Evolutionary conservation across 1,140 invertebrate species (phyloP).

Genomic region (Drosophila pachea): DNA sequence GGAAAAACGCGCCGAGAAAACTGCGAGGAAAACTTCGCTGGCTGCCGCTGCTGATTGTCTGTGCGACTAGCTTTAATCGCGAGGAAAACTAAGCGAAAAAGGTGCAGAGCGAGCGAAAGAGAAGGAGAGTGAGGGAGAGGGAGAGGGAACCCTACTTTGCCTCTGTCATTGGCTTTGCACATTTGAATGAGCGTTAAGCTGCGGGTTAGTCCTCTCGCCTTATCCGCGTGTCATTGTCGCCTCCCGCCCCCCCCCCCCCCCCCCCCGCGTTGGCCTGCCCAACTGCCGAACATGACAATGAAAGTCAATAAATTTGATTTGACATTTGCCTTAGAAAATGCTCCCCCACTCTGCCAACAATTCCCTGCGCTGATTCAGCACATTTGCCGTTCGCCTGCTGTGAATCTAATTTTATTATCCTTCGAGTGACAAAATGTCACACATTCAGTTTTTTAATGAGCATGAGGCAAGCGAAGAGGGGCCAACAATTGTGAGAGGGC

Average conservation of each 20-base stretch:
- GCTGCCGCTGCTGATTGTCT: constrained; percentile 52
- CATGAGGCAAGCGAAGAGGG: background rate
- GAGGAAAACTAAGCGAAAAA: constrained; percentile 29
- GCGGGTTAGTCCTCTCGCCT: constrained; percentile 24
- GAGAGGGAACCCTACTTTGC: constrained; percentile 3
- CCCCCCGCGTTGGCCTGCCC: too few species aligned
- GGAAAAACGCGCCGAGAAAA: constrained; percentile 28
- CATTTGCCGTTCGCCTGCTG: constrained; percentile 54
- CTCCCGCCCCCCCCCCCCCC: background rate
- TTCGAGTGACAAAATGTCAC: constrained; percentile 61
- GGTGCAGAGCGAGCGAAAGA: constrained; percentile 39
- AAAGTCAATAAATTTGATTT: constrained; percentile 78
- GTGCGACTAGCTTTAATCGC: constrained; percentile 60
- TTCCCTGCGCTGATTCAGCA: constrained; percentile 64
- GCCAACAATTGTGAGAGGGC: too few species aligned
- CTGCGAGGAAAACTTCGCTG: constrained; percentile 18
- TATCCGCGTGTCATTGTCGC: constrained; percentile 38
- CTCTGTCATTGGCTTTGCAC: constrained; percentile 72
- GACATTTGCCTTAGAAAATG: constrained; percentile 55
- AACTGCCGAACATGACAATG: constrained; percentile 57
- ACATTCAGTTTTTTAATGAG: constrained; percentile 71
- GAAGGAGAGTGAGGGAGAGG: background rate
- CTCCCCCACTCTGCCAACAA: constrained; percentile 13
- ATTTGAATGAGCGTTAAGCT: constrained; percentile 68
- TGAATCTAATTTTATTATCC: constrained; percentile 73